Base-by-base conservation (phyloP, 2,797 vertebrate species). In the Gambelia wislizenii region DNA sequence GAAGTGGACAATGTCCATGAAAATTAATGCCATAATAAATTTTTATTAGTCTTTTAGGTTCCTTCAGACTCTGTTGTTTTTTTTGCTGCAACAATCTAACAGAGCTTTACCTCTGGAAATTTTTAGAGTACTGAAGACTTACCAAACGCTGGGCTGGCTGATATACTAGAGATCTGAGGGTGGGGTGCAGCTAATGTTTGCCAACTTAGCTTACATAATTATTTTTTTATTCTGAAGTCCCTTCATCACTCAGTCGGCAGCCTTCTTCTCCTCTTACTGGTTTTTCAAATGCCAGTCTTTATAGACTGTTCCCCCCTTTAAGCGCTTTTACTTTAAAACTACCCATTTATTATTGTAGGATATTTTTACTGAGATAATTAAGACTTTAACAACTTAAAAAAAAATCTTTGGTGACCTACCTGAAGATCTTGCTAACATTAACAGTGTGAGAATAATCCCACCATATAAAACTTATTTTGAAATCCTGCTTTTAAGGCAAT, bases 251-350 rank as follows among this genome's bases (percentile, higher is more conserved):
- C 30, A 69, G 7, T 25, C 30, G 33, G 42, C 14, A 83, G 6
- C 75, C 78, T 49, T 49, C 1, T 0, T 9, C 16, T 54, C 13
- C 14, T 69, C 47, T 82, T 8, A 39, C 22, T 54, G 69, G 18
- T 47, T 77, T 85, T 82, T 42, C 30, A 82, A 54, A 91, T 30
- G 12, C 33, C 74, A 39, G n/a, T n/a, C 49, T 89, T 91, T 22
- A 44, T 30, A 44, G 6, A 33, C 44, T 39, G 6, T 61, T 56
- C 52, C 13, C 20, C 30, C 9, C 78, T 54, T 20, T 61, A 74
- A 81, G 8, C 5, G 3, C 9, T 59, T 93, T 89, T 89, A 82
- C 2, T 2, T 52, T 61, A 87, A 89, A 2, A 5, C 2, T 42
- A 61, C 1, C 49, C 77, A 2, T 89, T 47, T 83, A 79, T 77